Evolutionary conservation across 30 jellyfish, hydroid and myxozoan genomes (phyloP).

Genomic region (Pelagia noctiluca): DNA sequence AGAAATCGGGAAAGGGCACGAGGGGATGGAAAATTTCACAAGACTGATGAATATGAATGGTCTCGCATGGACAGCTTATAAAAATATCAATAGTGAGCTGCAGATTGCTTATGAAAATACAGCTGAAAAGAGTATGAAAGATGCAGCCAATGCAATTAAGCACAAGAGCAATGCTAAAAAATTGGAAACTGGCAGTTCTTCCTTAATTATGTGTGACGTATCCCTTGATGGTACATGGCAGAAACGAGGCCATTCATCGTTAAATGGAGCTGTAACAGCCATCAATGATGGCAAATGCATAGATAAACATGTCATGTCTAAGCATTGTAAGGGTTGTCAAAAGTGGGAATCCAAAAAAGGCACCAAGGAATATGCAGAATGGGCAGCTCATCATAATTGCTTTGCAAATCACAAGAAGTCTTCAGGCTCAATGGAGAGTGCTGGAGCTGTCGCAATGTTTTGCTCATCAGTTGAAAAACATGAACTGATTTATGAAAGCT

Average conservation of each 20-base stretch:
- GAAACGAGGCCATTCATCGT: slow-evolving; percentile 17
- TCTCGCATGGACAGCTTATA: background rate
- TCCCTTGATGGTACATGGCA: slow-evolving; percentile 20
- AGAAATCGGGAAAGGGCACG: too few species aligned
- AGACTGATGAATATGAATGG: slow-evolving; percentile 3
- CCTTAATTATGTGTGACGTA: background rate
- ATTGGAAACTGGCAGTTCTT: background rate
- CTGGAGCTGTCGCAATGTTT: slow-evolving; percentile 12
- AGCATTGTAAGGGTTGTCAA: slow-evolving; percentile 10
- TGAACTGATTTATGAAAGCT: background rate
- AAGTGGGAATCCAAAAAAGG: slow-evolving; percentile 13
- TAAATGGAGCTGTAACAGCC: background rate
- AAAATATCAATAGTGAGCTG: background rate
- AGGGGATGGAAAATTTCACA: background rate
- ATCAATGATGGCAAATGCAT: slow-evolving; percentile 5
- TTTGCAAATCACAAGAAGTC: background rate
- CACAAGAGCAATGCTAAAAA: too few species aligned
- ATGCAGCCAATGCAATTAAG: slow-evolving; percentile 7
- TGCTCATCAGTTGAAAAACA: background rate
- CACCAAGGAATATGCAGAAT: background rate
- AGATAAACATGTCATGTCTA: slow-evolving; percentile 20
- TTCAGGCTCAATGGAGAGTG: slow-evolving; percentile 5
- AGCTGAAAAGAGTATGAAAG: slow-evolving; percentile 5
- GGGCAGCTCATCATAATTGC: background rate
- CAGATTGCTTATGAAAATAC: background rate